Percentiles rank a stretch among this genome's conserved stretches.
Evolutionary conservation across 2,113 vertebrate species (phyloP).

Genomic region (Reinhardtius hippoglossoides): DNA sequence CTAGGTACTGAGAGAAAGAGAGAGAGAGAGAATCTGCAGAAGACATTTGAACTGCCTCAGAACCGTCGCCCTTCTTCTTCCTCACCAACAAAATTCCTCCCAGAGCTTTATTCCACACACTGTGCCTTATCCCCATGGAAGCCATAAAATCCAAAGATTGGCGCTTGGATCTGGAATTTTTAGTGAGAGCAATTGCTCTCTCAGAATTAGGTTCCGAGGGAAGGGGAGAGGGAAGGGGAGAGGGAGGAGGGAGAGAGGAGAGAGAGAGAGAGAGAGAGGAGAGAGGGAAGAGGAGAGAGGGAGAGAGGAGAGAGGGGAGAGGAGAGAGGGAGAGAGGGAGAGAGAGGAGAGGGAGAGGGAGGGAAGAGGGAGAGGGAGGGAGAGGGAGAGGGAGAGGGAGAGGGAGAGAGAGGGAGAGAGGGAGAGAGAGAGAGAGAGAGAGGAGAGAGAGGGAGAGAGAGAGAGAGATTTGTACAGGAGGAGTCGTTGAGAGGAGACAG

Average conservation of each 20-base stretch:
- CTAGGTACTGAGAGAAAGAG: constrained; percentile 25
- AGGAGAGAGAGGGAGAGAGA: constrained; percentile 5
- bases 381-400: no score
- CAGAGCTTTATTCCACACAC: constrained; percentile 65
- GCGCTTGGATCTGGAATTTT: constrained; percentile 73
- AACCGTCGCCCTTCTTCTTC: constrained; percentile 38
- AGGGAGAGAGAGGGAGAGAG: constrained; percentile 8
- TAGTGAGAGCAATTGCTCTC: constrained; percentile 71
- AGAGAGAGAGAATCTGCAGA: constrained; percentile 66
- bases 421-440: constrained; percentile 11
- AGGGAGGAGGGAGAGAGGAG: constrained; percentile 3
- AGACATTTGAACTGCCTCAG: constrained; percentile 63
- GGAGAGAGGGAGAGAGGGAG: constrained; percentile 4
- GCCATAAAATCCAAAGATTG: constrained; percentile 74
- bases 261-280: no score
- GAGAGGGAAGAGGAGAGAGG: no score
- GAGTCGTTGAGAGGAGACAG: constrained; percentile 7
- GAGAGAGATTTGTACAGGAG: constrained; percentile 9
- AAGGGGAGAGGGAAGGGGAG: no score
- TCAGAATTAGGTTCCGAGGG: constrained; percentile 59
- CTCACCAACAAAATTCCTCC: constrained; percentile 62
- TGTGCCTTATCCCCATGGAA: constrained; percentile 74
- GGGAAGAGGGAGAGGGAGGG: no score
- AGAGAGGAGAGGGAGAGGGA: constrained; percentile 7
- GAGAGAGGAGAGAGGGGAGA: constrained; percentile 13